A percentile compares a stretch with the other conserved stretches of the same genome.
Conservation (phyloP, 2,113 vertebrate genomes). For the Pseudorasbora parva region DNA sequence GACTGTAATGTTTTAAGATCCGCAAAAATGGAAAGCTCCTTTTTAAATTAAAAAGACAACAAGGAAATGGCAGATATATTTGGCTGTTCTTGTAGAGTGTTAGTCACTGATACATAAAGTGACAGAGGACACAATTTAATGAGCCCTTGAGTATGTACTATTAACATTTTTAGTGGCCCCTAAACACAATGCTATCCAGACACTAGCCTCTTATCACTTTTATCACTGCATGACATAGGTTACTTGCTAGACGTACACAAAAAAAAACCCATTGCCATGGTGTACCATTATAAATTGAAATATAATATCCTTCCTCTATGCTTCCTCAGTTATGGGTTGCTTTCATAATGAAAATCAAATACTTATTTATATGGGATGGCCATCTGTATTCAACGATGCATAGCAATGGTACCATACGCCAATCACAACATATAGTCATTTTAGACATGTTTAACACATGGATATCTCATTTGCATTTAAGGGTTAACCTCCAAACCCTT, state of each 20-base stretch:
- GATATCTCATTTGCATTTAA: not conserved
- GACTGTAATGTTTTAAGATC: conserved; percentile 27
- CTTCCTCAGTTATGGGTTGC: not conserved
- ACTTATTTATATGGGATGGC: not conserved
- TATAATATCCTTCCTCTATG: not conserved
- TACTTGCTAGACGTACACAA: not conserved
- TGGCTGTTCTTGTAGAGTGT: conserved; percentile 7
- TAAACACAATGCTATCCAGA: not conserved
- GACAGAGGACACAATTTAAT: conserved; percentile 47
- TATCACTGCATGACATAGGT: not conserved
- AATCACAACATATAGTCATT: not conserved
- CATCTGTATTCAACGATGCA: conserved; percentile 12
- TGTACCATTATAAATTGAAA: not conserved
- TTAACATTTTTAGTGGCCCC: not conserved
- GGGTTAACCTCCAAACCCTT: not conserved
- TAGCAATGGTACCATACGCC: not conserved
- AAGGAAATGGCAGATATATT: conserved; percentile 15
- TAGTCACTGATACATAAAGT: conserved; percentile 10
- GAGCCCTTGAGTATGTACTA: conserved; percentile 44
- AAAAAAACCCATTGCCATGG: not conserved
- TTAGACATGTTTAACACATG: conserved; percentile 10
- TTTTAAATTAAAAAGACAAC: conserved; percentile 34
- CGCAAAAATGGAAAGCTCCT: conserved; percentile 42
- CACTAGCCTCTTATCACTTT: not conserved
- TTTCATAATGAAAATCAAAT: not conserved